These are phyloP conservation scores for Anthopleura xanthogrammica DNA, from an alignment of 92 coral and sea anemone species.

Conservation along the genomic window DNA sequence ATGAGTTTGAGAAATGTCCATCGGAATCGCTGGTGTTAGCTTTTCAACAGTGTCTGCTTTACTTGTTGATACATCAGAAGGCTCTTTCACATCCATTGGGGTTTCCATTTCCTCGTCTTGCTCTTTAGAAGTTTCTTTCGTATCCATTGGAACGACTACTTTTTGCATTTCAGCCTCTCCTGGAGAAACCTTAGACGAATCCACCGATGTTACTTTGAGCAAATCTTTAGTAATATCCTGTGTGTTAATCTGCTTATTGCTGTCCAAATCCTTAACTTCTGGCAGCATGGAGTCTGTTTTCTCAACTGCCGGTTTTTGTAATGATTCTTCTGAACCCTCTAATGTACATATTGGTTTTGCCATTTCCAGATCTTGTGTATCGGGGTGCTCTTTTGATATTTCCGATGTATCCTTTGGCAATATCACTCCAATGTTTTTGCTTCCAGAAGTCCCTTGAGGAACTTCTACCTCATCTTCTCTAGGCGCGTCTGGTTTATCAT, in stretches of 20 bases:
- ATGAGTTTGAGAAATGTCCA: neutral
- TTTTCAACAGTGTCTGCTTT: neutral
- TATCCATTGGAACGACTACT: constrained; percentile 1
- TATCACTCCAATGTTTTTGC: neutral
- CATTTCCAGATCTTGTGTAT: neutral
- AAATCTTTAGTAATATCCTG: neutral
- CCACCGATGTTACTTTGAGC: neutral
- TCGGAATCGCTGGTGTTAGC: neutral
- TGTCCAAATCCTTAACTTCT: neutral
- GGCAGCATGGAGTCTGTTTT: neutral
- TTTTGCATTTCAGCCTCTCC: neutral
- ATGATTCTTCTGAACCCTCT: neutral
- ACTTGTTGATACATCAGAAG: neutral
- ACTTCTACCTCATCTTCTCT: neutral
- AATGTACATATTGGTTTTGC: neutral
- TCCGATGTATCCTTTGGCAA: neutral
- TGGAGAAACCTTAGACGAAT: neutral
- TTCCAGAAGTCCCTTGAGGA: neutral
- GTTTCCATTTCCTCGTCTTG: neutral
- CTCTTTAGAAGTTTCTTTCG: neutral
- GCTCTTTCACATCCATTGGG: neutral
- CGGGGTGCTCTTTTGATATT: neutral
- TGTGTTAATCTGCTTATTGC: neutral
- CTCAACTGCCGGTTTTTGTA: neutral
- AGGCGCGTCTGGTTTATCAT: neutral